A percentile compares a stretch with the other conserved stretches of the same genome.
phyloP scores from a whole-genome alignment of 1,140 invertebrate species.

The Lanistes nyassanus region DNA sequence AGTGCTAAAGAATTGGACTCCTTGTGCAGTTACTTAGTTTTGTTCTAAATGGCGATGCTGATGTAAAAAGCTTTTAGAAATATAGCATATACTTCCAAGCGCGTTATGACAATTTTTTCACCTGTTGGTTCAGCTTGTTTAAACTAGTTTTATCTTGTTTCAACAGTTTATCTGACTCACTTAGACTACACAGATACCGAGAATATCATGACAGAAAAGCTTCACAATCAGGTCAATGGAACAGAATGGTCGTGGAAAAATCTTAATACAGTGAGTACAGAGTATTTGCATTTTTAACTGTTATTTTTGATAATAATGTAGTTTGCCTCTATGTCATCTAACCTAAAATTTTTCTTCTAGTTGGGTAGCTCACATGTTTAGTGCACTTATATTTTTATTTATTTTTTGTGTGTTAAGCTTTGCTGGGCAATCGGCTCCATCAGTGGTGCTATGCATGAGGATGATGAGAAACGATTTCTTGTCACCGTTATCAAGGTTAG shows the following conservation, averaged over 20 bases:
- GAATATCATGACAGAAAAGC: conserved; percentile 98
- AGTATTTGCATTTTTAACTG: neutral
- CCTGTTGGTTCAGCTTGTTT: neutral
- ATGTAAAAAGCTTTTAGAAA: too few relatives aligned
- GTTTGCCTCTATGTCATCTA: neutral
- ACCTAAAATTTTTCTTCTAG: neutral
- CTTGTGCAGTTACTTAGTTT: too few relatives aligned
- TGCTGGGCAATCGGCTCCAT: conserved; percentile 99
- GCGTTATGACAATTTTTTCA: too few relatives aligned
- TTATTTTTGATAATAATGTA: neutral
- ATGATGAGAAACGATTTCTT: conserved; percentile 98
- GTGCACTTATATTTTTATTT: neutral
- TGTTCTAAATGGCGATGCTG: too few relatives aligned
- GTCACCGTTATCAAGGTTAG: conserved; percentile 95
- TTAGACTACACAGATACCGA: conserved; percentile 98
- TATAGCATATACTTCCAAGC: too few relatives aligned
- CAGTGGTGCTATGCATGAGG: conserved; percentile 98
- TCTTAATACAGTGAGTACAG: conserved; percentile 85
- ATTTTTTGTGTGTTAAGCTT: conserved; percentile 70
- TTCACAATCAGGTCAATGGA: conserved; percentile 99
- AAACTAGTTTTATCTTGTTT: conserved; percentile 5
- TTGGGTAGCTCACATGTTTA: neutral
- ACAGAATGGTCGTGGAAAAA: conserved; percentile 99
- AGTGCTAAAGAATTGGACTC: too few relatives aligned
- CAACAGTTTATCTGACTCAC: conserved; percentile 94